Conservation (phyloP, 2,797 vertebrate genomes). For the Myotis pilosus region DNA sequence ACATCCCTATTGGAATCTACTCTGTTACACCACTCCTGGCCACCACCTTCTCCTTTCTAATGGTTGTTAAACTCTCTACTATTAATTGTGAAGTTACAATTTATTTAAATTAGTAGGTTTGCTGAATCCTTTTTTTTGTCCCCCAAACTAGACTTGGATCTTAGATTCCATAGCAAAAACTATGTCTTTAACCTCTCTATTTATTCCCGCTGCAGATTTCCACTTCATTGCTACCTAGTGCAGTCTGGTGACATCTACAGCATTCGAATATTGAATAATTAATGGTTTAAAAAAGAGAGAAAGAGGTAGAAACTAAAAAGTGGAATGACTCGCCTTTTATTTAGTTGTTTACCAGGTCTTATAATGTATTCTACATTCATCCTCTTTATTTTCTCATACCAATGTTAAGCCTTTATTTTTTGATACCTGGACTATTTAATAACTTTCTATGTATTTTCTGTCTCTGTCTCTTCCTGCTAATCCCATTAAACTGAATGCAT, state of each 20-base stretch:
- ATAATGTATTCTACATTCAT: background rate
- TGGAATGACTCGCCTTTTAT: background rate
- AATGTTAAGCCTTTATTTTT: background rate
- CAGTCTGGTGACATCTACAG: background rate
- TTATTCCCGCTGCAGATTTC: background rate
- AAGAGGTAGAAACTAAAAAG: background rate
- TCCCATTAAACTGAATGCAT: background rate
- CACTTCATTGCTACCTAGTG: background rate
- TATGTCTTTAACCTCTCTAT: background rate
- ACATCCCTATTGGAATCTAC: background rate
- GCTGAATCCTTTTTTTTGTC: background rate
- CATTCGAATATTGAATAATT: background rate
- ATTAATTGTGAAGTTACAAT: background rate
- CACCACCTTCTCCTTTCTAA: background rate
- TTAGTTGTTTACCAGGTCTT: background rate
- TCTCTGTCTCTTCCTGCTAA: background rate
- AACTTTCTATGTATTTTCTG: background rate
- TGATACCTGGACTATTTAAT: background rate
- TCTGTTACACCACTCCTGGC: background rate
- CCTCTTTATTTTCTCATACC: background rate
- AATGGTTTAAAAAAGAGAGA: background rate
- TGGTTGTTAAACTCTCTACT: background rate
- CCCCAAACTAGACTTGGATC: background rate
- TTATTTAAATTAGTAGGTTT: background rate
- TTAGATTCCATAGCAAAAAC: background rate